A percentile compares a stretch with the other conserved stretches of the same genome.
phyloP scores from a whole-genome alignment of 2,888 invertebrate species.

The Lydus trimaculatus region DNA sequence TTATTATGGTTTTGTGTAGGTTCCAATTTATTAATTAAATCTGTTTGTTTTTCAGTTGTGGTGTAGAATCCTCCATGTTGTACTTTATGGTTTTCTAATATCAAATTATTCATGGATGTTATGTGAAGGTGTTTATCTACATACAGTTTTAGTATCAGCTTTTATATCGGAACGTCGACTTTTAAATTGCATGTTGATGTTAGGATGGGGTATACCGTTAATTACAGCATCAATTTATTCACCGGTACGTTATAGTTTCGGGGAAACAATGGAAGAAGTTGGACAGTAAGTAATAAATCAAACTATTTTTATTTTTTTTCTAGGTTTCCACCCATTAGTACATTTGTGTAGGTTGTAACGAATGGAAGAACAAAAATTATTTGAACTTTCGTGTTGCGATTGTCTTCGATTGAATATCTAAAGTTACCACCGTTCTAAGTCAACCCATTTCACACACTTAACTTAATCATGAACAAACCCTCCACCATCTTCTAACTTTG shows the following conservation, averaged over 20 bases:
- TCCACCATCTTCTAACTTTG: not conserved
- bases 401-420: not conserved
- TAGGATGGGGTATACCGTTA: constrained; percentile 86
- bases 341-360: too few relatives aligned
- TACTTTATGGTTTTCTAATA: constrained; percentile 86
- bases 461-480: not conserved
- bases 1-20: not conserved
- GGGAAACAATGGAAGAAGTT: constrained; percentile 61
- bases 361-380: not conserved
- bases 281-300: constrained; percentile 65
- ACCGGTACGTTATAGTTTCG: constrained; percentile 67
- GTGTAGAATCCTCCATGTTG: constrained; percentile 83
- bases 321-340: too few relatives aligned
- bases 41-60: constrained; percentile 68
- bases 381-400: not conserved
- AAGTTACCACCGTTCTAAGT: not conserved
- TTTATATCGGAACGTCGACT: constrained; percentile 89
- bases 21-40: not conserved
- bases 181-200: constrained; percentile 79
- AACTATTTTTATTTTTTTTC: not conserved
- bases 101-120: constrained; percentile 98
- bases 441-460: not conserved
- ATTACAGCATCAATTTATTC: constrained; percentile 73
- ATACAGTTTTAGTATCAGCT: constrained; percentile 90
- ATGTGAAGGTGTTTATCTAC: constrained; percentile 92